Evolutionary conservation across 1,140 invertebrate genomes (phyloP), one percentile per base, ranked within the genome.

Genomic region (Heliconius hermathena): DNA sequence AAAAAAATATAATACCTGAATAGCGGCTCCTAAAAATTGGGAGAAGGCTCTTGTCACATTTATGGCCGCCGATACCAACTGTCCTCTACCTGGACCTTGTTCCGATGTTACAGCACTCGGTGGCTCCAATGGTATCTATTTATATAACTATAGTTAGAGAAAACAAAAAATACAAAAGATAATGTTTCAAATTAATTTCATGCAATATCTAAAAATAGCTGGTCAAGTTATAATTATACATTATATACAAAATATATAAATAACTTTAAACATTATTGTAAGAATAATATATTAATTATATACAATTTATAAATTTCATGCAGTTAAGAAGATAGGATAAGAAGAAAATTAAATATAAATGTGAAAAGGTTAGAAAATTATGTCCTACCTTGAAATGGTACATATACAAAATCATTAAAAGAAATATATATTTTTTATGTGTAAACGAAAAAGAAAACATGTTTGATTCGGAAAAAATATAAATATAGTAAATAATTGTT

Each of bases 1-100:
- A n/a, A 54, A 26, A n/a, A 54, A 54, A 8, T 20, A 8, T 54
- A 54, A n/a, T 87, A 97, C 97, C 95, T 97, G 96, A 85, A 97
- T 96, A 22, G 97, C 97, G 85, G 96, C 95, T 86, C 96, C 96
- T 85, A 97, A 95, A 88, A 97, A 97, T 87, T 96, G 96, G 82
- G 96, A 96, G 85, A 97, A 96, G 4, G 96, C 96, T 91, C 96
- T 95, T 9, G 97, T 97, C 77, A 97, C 96, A 83, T 97, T 97
- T 77, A 97, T 96, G 73, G 96, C 96, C 52, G 96, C 96, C 75
- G 95, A 96, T 11, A 97, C 95, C 54, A 97, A 95, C 89, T 96
- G 96, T 79, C 95, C 96, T 81, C 96, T 89, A 66, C 96, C 94
- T 16, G 95, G 92, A 8, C 87, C 83, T 80, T 91, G 90, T 76